Conservation (phyloP, 2,113 vertebrate species). For the Petrocephalus zakoni region DNA sequence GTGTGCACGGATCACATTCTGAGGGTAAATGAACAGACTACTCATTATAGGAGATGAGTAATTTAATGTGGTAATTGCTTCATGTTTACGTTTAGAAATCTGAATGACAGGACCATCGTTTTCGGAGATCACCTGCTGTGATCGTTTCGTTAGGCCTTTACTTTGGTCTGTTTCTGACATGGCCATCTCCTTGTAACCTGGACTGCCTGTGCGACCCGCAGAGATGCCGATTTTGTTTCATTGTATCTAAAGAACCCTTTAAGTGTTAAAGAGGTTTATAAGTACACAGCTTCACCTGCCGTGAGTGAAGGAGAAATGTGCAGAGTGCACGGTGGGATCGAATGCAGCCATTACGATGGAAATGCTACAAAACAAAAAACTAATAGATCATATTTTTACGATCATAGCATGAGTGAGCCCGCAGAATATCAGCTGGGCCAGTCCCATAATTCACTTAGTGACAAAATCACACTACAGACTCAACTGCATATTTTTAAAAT, state of each 20-base stretch:
- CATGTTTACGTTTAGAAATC: background rate
- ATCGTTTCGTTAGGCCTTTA: background rate
- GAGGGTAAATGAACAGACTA: background rate
- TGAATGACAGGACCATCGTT: background rate
- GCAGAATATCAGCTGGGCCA: background rate
- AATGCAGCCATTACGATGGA: background rate
- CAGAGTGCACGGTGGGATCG: background rate
- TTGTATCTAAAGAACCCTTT: background rate
- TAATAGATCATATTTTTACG: too few species aligned
- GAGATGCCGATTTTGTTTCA: background rate
- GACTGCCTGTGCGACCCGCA: background rate
- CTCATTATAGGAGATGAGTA: background rate
- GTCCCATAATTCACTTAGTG: background rate
- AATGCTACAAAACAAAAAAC: too few species aligned
- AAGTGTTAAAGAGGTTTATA: background rate
- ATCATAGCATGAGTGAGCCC: background rate
- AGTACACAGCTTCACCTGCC: background rate
- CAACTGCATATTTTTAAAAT: background rate
- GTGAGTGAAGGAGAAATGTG: background rate
- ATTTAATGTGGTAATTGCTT: constrained; percentile 13
- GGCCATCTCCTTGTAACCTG: background rate
- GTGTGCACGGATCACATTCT: background rate
- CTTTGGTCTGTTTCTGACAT: background rate
- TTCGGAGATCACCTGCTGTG: background rate
- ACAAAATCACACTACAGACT: background rate